Evolutionary conservation across 2,797 vertebrate genomes (phyloP).

Genomic region (Clarias fuscus): DNA sequence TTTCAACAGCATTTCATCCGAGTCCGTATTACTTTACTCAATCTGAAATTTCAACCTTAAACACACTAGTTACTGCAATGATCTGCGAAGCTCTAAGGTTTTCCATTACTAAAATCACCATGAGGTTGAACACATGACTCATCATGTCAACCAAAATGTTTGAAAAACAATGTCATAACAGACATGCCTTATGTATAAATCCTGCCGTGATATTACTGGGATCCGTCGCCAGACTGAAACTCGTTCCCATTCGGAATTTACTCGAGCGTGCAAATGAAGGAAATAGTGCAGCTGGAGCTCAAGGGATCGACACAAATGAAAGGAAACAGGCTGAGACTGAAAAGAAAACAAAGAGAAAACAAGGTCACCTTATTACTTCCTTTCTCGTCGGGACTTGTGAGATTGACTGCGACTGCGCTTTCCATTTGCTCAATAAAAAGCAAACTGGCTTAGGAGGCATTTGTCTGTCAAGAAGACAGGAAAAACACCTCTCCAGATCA

Average conservation of each 20-base stretch:
- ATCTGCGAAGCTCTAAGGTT: constrained; percentile 3
- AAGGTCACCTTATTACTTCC: constrained; percentile 30
- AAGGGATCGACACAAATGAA: background rate
- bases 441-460: constrained; percentile 13
- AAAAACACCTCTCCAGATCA: background rate
- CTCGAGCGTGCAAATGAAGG: background rate
- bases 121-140: background rate
- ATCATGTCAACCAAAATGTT: background rate
- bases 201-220: background rate
- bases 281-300: background rate
- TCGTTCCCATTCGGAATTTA: background rate
- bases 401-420: background rate
- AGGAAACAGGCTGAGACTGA: constrained; percentile 9
- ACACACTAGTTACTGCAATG: constrained; percentile 2
- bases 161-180: constrained; percentile 33
- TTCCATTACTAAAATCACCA: constrained; percentile 9
- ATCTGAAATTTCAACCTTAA: background rate
- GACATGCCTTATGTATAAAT: background rate
- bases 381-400: background rate
- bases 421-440: constrained; percentile 4
- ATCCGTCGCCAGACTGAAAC: background rate
- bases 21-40: background rate
- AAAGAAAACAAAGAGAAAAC: constrained; percentile 22
- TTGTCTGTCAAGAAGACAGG: background rate
- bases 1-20: constrained; percentile 15